Conservation (phyloP, 2,888 invertebrate species). For the Ferdinandea cuprea region DNA sequence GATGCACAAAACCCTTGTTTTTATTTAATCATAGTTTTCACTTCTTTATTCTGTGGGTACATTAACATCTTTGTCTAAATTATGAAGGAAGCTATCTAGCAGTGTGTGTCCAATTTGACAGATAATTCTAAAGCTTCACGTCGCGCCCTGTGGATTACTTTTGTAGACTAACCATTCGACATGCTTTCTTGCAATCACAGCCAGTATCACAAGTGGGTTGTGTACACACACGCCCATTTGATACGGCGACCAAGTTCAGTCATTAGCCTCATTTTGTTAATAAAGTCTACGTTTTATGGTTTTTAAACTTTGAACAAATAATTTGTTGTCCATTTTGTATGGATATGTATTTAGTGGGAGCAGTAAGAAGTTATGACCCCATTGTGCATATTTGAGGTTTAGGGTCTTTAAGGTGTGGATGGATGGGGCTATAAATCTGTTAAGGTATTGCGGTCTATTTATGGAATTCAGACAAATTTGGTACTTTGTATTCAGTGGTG, state of each 20-base stretch:
- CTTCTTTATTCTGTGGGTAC: neutral
- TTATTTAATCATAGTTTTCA: constrained; percentile 4
- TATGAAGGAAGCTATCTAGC: neutral
- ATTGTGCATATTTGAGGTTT: constrained; percentile 20
- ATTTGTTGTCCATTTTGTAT: neutral
- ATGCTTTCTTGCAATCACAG: constrained; percentile 44
- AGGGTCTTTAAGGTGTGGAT: constrained; percentile 25
- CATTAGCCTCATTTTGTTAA: constrained; percentile 50
- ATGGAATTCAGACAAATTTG: constrained; percentile 6
- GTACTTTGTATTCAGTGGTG: neutral
- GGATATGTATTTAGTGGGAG: constrained; percentile 8
- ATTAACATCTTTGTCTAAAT: neutral
- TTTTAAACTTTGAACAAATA: constrained; percentile 7
- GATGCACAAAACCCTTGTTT: constrained; percentile 39
- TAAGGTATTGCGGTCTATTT: constrained; percentile 10
- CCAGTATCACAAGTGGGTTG: constrained; percentile 26
- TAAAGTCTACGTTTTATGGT: constrained; percentile 37
- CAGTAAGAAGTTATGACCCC: constrained; percentile 7
- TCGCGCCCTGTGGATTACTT: constrained; percentile 12
- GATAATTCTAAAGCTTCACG: constrained; percentile 33
- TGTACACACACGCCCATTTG: constrained; percentile 28
- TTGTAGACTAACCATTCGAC: constrained; percentile 46
- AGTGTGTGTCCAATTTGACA: constrained; percentile 36
- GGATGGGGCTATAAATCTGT: neutral
- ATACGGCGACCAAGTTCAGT: constrained; percentile 14